Evolutionary conservation across 2,113 vertebrate species (phyloP).

Genomic region (Cyrtonyx montezumae): DNA sequence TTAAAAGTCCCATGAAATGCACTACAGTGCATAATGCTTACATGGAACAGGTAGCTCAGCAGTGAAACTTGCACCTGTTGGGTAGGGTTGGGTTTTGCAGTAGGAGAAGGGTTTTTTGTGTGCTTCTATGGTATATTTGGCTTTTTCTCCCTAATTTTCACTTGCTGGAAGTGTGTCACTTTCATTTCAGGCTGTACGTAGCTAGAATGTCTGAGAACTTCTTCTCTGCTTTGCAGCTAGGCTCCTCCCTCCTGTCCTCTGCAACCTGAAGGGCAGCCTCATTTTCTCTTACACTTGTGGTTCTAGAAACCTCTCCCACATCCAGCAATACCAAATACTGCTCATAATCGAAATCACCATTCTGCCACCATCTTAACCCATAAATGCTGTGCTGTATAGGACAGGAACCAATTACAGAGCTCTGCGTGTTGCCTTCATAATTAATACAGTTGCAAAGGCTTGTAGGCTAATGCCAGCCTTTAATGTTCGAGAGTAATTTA

Average conservation of each 20-base stretch:
- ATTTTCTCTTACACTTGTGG: background rate
- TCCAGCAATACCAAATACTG: background rate
- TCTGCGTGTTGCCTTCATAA: slow-evolving; percentile 51
- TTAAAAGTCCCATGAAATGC: background rate
- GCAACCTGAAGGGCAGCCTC: background rate
- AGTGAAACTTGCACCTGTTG: background rate
- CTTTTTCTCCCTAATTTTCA: background rate
- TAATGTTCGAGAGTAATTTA: slow-evolving; percentile 14
- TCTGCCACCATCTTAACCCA: background rate
- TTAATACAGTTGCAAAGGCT: slow-evolving; percentile 18
- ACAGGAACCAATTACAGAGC: slow-evolving; percentile 57
- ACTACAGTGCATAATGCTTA: background rate
- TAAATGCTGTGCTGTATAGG: background rate
- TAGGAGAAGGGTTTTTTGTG: background rate
- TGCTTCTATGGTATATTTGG: rapidly evolving
- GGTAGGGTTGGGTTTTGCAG: background rate
- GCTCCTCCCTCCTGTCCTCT: background rate
- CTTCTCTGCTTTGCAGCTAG: background rate
- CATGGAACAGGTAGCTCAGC: background rate
- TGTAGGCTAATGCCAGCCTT: background rate
- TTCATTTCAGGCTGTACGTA: background rate
- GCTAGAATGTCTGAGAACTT: background rate
- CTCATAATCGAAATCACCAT: background rate
- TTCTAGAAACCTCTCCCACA: background rate
- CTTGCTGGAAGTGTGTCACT: background rate